A percentile compares a stretch with the other conserved stretches of the same genome.
These are phyloP conservation scores for Aleiodes sp. DNA, from an alignment of 1,140 invertebrate species.

Conservation along the genomic window DNA sequence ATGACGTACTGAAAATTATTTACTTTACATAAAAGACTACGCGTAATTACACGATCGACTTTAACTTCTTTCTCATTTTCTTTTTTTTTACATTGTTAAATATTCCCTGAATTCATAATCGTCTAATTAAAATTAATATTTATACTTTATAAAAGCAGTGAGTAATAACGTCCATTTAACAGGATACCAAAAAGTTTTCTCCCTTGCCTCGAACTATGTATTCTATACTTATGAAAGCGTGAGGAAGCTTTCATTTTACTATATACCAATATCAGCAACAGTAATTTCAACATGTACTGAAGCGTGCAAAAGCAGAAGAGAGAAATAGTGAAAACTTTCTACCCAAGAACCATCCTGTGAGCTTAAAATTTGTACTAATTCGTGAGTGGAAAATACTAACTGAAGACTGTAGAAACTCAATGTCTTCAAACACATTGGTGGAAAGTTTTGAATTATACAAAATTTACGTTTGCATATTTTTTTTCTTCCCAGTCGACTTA, in stretches of 20 bases:
- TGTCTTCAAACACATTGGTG: constrained; percentile 9
- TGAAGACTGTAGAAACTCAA: background rate
- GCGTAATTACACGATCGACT: too few relatives aligned
- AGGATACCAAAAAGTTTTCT: constrained; percentile 12
- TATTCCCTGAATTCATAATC: constrained; percentile 6
- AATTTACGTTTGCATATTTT: background rate
- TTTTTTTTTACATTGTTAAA: too few relatives aligned
- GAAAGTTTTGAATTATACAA: background rate
- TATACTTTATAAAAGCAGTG: background rate
- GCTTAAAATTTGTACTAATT: constrained; percentile 10
- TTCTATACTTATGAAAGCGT: background rate
- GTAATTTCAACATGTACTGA: constrained; percentile 14
- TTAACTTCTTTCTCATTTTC: too few relatives aligned
- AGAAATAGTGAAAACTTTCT: background rate
- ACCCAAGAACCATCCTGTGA: background rate
- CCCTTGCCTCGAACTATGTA: background rate
- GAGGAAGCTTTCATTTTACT: background rate
- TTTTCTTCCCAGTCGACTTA: background rate
- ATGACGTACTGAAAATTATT: too few relatives aligned
- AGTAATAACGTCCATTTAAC: constrained; percentile 9
- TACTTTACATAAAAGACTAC: too few relatives aligned
- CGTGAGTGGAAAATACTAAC: constrained; percentile 3
- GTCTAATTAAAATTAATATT: background rate
- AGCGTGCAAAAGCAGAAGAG: constrained; percentile 1
- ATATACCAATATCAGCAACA: constrained; percentile 17